Evolutionary conservation across 1,140 invertebrate genomes (phyloP), one percentile per base, ranked within the genome.

Genomic region (Asbolus verrucosus): DNA sequence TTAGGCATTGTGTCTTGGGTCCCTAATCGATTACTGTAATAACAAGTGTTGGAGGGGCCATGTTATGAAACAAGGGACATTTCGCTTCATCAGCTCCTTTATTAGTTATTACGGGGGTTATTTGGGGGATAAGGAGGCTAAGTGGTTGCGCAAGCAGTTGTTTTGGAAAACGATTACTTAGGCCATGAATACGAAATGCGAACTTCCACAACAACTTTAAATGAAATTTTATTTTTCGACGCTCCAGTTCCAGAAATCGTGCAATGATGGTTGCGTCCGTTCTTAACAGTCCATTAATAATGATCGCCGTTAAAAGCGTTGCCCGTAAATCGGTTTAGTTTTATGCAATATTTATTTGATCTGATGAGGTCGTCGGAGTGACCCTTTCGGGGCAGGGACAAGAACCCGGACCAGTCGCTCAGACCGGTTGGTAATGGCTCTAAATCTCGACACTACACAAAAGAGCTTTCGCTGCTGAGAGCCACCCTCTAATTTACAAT

Each of bases 71-170:
- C 71, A 75, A 67, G 71, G 71, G 73, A 73, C 71, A 73, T 73
- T 75, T 75, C 67, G 73, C 73, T 73, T 75, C 73, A 75, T 75
- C 73, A 75, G 73, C 73, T 73, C 65, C 61, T 75, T 73, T 75
- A 75, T 75, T 75, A 73, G 68, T 75, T 75, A 75, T 75, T 72
- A 75, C 38, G 39, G 36, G 46, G 70, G 70, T 65, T 74, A 72
- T 70, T n/a, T 72, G 39, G 54, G 65, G 62, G 62, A 46, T 68
- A 50, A 73, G 69, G 61, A 60, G 69, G 21, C 21, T 72, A 70
- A 66, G 70, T 69, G 70, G 73, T 67, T 72, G 46, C 27, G 33
- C 65, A 59, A 38, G 65, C 43, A 66, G 39, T 46, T 66, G 21
- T 54, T 46, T 50, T 36, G 60, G 16, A 31, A 62, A 62, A 62